Base-by-base conservation (phyloP, 2,888 invertebrate genomes). In the Erebia epiphron region DNA sequence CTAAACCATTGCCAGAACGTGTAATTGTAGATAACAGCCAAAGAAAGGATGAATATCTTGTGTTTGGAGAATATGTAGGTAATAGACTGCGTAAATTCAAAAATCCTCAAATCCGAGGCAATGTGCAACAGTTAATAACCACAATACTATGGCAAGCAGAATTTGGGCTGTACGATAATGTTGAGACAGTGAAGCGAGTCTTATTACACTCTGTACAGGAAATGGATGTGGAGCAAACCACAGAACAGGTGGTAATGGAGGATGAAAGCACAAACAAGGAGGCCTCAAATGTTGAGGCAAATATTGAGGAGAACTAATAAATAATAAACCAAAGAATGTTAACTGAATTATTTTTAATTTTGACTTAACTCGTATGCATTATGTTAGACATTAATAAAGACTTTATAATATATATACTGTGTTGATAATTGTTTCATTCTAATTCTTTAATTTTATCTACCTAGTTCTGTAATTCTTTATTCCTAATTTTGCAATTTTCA, bases 71-170 rank as follows among this genome's bases (percentile, higher is more conserved):
- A 74, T 93, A 92, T 77, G 84, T 93, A 14, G 91, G 91, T 0
- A 92, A 91, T 76, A 92, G 91, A 76, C 73, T 93, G 16, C 83
- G 92, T 21, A 93, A 92, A 74, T 83, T 92, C 11, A 86, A 84
- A 71, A 78, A 82, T 0, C 79, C 86, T 11, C 80, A 88, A 1
- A 88, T 91, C 0, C 77, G 86, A 35, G 89, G 91, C 0, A 93
- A 93, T 72, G 80, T 93, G 4, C 92, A 93, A 73, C 92, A 93
- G 70, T 75, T 93, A 18, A 90, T 93, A 0, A 89, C 92, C 35
- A 93, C 92, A 3, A 86, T 92, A 75, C 73, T 93, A 21, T 93
- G 92, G 92, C 92, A 92, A 75, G 91, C 92, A 0, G 92, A 93
- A 67, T 92, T 91, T 78, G 92, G 92, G 0, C 72, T 89, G 14